Base-by-base conservation (phyloP, 92 coral and sea anemone genomes). In the Virgularia gustaviana region DNA sequence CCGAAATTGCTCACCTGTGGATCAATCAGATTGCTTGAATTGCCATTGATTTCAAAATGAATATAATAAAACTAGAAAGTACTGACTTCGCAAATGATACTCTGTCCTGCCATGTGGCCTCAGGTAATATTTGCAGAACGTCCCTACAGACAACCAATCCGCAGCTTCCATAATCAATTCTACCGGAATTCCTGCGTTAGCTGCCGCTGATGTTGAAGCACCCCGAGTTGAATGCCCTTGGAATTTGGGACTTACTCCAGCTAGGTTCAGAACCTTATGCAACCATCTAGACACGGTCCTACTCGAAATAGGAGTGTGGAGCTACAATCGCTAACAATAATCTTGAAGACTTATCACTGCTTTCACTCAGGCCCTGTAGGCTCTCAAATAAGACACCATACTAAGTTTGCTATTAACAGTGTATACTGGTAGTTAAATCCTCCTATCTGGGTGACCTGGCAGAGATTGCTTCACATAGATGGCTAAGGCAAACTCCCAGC, bases 151-250 rank as follows among this genome's bases (percentile, higher is more conserved):
- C n/a, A n/a, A n/a, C n/a, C n/a, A n/a, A n/a, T n/a, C n/a, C n/a
- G n/a, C n/a, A n/a, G n/a, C n/a, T n/a, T n/a, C n/a, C n/a, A n/a
- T n/a, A n/a, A n/a, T n/a, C n/a, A n/a, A n/a, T n/a, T n/a, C n/a
- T n/a, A n/a, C n/a, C n/a, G n/a, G n/a, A n/a, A n/a, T n/a, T n/a
- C n/a, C n/a, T n/a, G n/a, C n/a, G n/a, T n/a, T n/a, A n/a, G n/a
- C n/a, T n/a, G n/a, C n/a, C n/a, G n/a, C n/a, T n/a, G n/a, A n/a
- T n/a, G n/a, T n/a, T n/a, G n/a, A n/a, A n/a, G n/a, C n/a, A n/a
- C n/a, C n/a, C 42, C 89, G 11, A 23, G 71, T 85, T 19, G 82
- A 80, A 57, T 70, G 86, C 2, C 82, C 82, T 9, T 80, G 59
- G 33, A 73, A 80, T 36, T 41, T 18, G 36, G 45, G 19, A 24